Percentiles rank a stretch among this genome's conserved stretches.
These are phyloP conservation scores for Calameuta idolon DNA, from an alignment of 2,888 invertebrate species.

Conservation along the genomic window DNA sequence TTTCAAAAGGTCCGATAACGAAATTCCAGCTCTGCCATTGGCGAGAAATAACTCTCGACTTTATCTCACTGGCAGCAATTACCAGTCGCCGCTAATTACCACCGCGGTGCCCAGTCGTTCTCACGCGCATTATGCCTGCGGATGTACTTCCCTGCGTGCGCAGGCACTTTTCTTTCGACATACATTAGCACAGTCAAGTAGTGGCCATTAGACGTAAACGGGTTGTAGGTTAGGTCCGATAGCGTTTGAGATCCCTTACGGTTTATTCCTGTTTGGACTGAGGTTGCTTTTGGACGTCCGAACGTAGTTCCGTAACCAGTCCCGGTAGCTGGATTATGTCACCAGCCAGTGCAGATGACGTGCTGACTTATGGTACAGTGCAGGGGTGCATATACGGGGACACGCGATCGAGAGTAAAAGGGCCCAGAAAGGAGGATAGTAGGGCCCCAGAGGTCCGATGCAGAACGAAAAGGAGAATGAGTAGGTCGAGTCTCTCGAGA, in stretches of 20 bases:
- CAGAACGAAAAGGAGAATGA: background rate
- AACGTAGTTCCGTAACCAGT: background rate
- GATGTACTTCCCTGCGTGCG: background rate
- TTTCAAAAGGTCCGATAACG: background rate
- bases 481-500: background rate
- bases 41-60: background rate
- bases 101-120: background rate
- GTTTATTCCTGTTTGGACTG: background rate
- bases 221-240: background rate
- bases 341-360: background rate
- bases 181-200: background rate
- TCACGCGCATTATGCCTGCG: background rate
- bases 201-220: background rate
- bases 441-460: background rate
- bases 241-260: background rate
- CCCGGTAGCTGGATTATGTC: background rate
- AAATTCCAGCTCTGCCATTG: background rate
- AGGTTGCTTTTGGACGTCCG: background rate
- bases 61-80: background rate
- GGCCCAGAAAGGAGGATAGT: background rate
- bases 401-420: background rate
- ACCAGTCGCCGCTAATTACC: background rate
- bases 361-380: background rate
- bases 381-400: background rate
- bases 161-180: background rate